Evolutionary conservation across 2,797 vertebrate genomes (phyloP).

Genomic region (Enteromius trimaculatus): DNA sequence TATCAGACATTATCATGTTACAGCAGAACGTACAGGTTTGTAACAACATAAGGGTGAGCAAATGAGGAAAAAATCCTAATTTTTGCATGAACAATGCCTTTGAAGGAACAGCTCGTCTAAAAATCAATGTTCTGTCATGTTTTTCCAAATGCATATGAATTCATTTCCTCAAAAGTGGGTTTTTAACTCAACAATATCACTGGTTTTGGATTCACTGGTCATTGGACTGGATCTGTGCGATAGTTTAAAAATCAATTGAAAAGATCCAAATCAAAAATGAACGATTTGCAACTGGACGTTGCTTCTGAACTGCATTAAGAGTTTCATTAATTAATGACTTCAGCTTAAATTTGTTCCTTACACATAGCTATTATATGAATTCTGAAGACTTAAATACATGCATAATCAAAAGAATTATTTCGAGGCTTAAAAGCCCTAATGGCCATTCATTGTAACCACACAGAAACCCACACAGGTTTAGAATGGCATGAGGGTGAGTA

Average conservation of each 20-base stretch:
- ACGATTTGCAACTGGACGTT: neutral
- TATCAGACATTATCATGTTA: neutral
- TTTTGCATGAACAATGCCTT: neutral
- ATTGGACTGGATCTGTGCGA: neutral
- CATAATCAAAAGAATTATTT: neutral
- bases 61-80: neutral
- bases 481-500: neutral
- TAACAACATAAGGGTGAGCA: neutral
- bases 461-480: neutral
- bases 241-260: neutral
- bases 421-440: neutral
- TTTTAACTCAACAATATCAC: neutral
- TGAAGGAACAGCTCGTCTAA: neutral
- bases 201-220: too few species aligned
- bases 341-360: neutral
- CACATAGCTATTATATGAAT: neutral
- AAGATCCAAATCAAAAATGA: neutral
- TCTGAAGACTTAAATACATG: neutral
- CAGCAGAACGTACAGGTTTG: neutral
- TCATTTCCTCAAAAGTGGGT: neutral
- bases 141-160: neutral
- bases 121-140: neutral
- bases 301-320: neutral
- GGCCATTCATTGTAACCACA: neutral
- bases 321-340: neutral